A percentile compares a stretch with the other conserved stretches of the same genome.
Conservation (phyloP, 2,113 vertebrate genomes). For the Oryzias melastigma region DNA sequence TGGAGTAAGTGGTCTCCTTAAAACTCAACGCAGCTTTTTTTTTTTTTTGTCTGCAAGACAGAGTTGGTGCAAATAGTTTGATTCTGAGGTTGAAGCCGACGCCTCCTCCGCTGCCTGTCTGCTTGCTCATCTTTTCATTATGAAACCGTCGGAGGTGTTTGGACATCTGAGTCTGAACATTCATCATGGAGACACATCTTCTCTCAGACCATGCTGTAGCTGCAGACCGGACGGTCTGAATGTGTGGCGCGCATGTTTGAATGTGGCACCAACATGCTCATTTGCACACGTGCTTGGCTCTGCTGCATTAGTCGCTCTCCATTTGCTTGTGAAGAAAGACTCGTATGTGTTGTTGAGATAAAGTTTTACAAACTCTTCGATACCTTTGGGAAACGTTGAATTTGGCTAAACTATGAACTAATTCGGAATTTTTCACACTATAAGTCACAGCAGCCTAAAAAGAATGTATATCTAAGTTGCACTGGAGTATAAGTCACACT, state of each 20-base stretch:
- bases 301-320: constrained; percentile 51
- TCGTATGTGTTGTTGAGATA: constrained; percentile 28
- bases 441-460: too few species aligned
- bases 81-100: constrained; percentile 34
- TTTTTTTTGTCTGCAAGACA: constrained; percentile 6
- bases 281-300: constrained; percentile 50
- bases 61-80: constrained; percentile 28
- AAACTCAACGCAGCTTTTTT: constrained; percentile 3
- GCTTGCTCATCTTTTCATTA: constrained; percentile 42
- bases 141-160: constrained; percentile 6
- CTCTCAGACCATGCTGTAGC: constrained; percentile 5
- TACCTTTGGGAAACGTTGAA: constrained; percentile 25
- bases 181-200: constrained; percentile 8
- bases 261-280: constrained; percentile 44
- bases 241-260: constrained; percentile 57
- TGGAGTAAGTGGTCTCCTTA: constrained; percentile 85
- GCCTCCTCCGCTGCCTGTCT: constrained; percentile 31
- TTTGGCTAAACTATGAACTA: not conserved
- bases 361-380: constrained; percentile 15
- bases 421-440: too few species aligned
- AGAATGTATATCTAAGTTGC: too few species aligned
- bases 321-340: constrained; percentile 15
- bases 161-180: constrained; percentile 25
- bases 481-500: too few species aligned
- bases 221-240: constrained; percentile 4